Evolutionary conservation across 2,888 invertebrate species (phyloP).

Genomic region (Drosophila neotestacea): DNA sequence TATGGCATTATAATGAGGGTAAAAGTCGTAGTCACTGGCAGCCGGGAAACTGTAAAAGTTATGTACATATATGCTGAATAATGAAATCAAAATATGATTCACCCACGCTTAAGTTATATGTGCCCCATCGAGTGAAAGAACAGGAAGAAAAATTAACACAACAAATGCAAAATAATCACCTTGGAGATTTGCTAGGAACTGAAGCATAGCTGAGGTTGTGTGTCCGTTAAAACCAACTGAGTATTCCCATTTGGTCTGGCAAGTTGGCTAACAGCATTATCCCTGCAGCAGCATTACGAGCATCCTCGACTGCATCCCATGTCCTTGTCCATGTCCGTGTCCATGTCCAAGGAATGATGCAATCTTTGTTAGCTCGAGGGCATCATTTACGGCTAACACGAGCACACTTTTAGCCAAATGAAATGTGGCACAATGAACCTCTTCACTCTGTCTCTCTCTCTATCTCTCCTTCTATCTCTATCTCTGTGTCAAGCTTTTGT

Average conservation of each 20-base stretch:
- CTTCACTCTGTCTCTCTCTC: neutral
- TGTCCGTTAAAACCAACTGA: slow-evolving; percentile 22
- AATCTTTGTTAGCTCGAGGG: slow-evolving; percentile 65
- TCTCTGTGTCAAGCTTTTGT: neutral
- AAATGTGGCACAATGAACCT: slow-evolving; percentile 73
- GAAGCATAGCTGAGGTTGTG: neutral
- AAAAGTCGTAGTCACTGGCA: slow-evolving; percentile 18
- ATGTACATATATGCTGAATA: slow-evolving; percentile 36
- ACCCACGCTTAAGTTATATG: slow-evolving; percentile 26
- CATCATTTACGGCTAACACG: slow-evolving; percentile 56
- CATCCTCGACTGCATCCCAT: slow-evolving; percentile 24
- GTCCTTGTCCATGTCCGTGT: slow-evolving; percentile 1
- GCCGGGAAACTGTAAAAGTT: slow-evolving; percentile 4
- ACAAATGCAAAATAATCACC: slow-evolving; percentile 74
- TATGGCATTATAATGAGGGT: slow-evolving; percentile 36
- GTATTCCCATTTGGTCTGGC: slow-evolving; percentile 55
- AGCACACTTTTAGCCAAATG: slow-evolving; percentile 69
- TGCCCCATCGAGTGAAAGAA: slow-evolving; percentile 16
- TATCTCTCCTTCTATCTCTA: neutral
- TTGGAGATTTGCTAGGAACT: slow-evolving; percentile 51
- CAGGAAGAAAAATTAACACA: slow-evolving; percentile 57
- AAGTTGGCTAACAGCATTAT: slow-evolving; percentile 67
- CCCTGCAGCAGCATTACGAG: slow-evolving; percentile 24
- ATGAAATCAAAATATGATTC: slow-evolving; percentile 67
- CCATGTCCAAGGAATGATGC: slow-evolving; percentile 51